Base-by-base conservation (phyloP, 1,140 invertebrate species). In the Scaptomyza graminum region DNA sequence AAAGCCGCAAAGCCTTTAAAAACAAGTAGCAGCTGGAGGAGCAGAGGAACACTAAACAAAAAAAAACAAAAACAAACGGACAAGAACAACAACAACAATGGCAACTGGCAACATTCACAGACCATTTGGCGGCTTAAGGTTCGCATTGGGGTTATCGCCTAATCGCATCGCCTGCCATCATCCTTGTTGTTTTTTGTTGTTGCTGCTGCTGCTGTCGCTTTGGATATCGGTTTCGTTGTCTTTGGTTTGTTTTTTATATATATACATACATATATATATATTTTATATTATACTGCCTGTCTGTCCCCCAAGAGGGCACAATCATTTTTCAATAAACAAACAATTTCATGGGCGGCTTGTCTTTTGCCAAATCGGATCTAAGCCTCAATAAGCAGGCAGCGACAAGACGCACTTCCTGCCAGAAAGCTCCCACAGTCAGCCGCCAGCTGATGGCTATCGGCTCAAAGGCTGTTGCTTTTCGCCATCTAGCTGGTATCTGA, bases 271-370 rank as follows among this genome's bases (percentile, higher is more conserved):
- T 50, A 37, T 52, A 31, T 68, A 47, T 69, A 37, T 49, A 62
- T 69, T 63, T 63, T 25, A 47, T 62, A 37, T 63, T 25, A 47
- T 62, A 37, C 44, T 39, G 61, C n/a, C 39, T 39, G 37, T 31
- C 28, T 5, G 6, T 22, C 28, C 18, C 18, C 18, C 18, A 22
- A 22, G 22, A 51, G 76, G 68, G 67, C 72, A 75, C 79, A 88
- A 88, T 88, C 83, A 88, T 88, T 88, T 88, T 88, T 88, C 83
- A 88, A 88, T 88, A 88, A 88, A 88, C 83, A 88, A 88, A 88
- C 83, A 88, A 88, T 88, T 88, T 88, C 83, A 88, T 88, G 83
- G 83, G 69, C 83, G 75, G 83, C 83, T 88, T 87, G 83, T 83
- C 83, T 87, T 83, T 76, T 74, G 84, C 65, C 81, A 76, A 88